Conservation (phyloP, 2,113 vertebrate species). For the Indicator maculatus region DNA sequence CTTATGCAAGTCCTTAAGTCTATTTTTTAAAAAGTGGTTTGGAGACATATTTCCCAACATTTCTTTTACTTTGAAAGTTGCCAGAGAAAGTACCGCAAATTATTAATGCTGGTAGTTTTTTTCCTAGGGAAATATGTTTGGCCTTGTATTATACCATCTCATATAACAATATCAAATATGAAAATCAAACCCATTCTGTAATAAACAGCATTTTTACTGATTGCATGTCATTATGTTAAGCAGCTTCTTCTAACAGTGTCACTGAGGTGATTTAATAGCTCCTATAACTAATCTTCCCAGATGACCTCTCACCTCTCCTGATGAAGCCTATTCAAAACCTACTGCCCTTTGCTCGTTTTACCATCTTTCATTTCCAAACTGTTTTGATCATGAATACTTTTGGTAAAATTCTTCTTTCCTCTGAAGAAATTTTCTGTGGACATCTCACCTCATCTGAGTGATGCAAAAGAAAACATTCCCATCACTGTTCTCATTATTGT, state of each 20-base stretch:
- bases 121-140: constrained; percentile 61
- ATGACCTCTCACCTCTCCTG: constrained; percentile 93
- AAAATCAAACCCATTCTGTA: constrained; percentile 84
- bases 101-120: constrained; percentile 71
- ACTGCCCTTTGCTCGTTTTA: constrained; percentile 86
- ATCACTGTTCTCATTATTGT: not conserved
- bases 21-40: constrained; percentile 46
- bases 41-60: constrained; percentile 35
- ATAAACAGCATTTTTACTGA: constrained; percentile 96
- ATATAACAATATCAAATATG: constrained; percentile 78
- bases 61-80: constrained; percentile 68
- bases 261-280: constrained; percentile 88
- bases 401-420: constrained; percentile 81
- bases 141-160: constrained; percentile 63
- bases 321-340: constrained; percentile 97
- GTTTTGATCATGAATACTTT: constrained; percentile 86
- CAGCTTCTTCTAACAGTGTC: constrained; percentile 88
- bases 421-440: constrained; percentile 58
- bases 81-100: constrained; percentile 62
- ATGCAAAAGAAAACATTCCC: constrained; percentile 40
- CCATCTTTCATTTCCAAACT: constrained; percentile 77
- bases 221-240: constrained; percentile 97
- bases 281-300: constrained; percentile 88
- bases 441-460: constrained; percentile 38
- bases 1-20: constrained; percentile 25